Base-by-base conservation (phyloP, 1,140 invertebrate genomes). In the Drosophila funebris region DNA sequence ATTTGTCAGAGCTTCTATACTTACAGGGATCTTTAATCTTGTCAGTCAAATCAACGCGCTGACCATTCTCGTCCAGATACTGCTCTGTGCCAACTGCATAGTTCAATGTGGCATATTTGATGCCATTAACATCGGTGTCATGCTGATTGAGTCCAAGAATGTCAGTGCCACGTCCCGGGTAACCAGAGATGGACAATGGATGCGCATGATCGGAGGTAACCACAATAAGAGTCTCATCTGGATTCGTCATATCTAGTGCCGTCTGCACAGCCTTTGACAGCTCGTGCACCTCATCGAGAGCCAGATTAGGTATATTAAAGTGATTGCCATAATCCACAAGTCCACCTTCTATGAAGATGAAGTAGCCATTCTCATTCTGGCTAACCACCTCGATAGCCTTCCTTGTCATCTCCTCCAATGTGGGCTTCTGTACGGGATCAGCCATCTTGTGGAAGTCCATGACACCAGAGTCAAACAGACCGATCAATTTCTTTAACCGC, bases 311-410 rank as follows among this genome's bases (percentile, higher is more conserved):
- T 20, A 93, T 90, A 62, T 93, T 94, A 36, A 93, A 93, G 73
- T 96, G 96, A 90, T 96, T 95, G 2, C 94, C 95, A 56, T 94
- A 94, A 91, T 96, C 95, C 46, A 97, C 96, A 58, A 94, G 92
- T 2, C 95, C 95, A 62, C 93, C 95, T 92, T 95, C 94, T 13
- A 94, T 93, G 31, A 95, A 94, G 1, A 94, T 84, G 50, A 94
- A 94, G 70, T 91, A 95, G 5, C 96, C 96, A 8, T 95, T 93
- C 0, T 88, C n/a, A 74, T 95, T 94, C 71, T 94, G 94, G 16
- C 92, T 91, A 0, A 97, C 91, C n/a, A 96, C 92, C 67, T 95
- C 93, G 5, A 97, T 94, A 2, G 96, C 95, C 46, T 94, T 94
- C 74, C 93, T 92, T 0, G 95, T 96, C 95, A 97, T 96, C 88